Base-by-base conservation (phyloP, 2,888 invertebrate species). In the Octodonta nipae region DNA sequence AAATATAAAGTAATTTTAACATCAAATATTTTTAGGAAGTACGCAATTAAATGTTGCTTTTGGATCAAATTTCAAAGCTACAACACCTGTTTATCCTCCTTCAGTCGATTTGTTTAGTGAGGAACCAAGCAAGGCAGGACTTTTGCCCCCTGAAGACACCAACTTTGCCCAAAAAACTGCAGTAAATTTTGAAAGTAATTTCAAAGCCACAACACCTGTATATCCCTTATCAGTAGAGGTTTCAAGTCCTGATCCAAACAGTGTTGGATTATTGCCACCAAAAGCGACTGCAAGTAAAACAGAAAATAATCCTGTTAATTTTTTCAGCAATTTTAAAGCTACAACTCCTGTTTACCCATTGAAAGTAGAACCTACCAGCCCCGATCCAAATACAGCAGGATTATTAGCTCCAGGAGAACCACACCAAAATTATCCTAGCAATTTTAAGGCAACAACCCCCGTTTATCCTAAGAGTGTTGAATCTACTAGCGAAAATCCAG, bases 331-430 rank as follows among this genome's bases (percentile, higher is more conserved):
- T 7, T 52, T 49, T 31, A 45, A 47, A 37, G 51, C 50, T 5
- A 52, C 54, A 4, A 52, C 52, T 7, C 54, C 54, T 4, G 46
- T 44, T 6, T 53, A 54, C 35, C 55, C 55, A 5, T 38, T 30
- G 32, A 38, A 36, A 13, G 55, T 55, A 2, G 52, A 51, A 22
- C 11, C 47, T 2, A 51, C 52, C 3, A 47, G 49, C 16, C 47
- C 44, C 3, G 39, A 48, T 37, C 50, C 52, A 12, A 36, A 35
- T 26, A 40, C 45, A 20, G 44, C 44, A 2, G 52, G 53, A n/a
- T 34, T 54, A 33, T 12, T 48, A 16, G 41, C 50, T 8, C 56
- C 54, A 6, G 28, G 20, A 3, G 24, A 37, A 27, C 5, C 27
- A 12, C 16, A 20, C 13, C 43, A 49, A 3, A 50, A 52, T 28